phyloP scores from a whole-genome alignment of 2,888 invertebrate species.

The Leptinotarsa haldemani region DNA sequence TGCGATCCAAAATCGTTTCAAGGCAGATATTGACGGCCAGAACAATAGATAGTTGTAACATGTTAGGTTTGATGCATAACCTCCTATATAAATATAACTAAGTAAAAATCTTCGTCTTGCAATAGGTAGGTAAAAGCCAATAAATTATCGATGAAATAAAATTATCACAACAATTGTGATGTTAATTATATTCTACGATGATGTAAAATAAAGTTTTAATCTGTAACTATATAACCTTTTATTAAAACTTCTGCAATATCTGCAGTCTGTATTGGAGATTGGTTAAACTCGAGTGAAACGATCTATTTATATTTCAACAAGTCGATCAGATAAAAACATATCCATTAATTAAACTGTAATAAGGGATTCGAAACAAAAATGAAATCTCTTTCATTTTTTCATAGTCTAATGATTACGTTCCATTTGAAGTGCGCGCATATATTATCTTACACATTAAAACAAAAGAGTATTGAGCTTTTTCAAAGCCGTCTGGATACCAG shows the following conservation, averaged over 20 bases:
- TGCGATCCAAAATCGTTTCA: slow-evolving; percentile 39
- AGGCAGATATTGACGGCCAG: slow-evolving; percentile 40
- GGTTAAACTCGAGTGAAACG: slow-evolving; percentile 18
- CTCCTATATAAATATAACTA: too few species aligned
- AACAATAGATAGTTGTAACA: slow-evolving; percentile 50
- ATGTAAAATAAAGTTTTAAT: not conserved
- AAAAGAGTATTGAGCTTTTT: slow-evolving; percentile 50
- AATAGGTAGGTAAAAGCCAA: too few species aligned
- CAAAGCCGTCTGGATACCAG: slow-evolving; percentile 44
- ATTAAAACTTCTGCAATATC: slow-evolving; percentile 2
- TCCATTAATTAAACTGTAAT: slow-evolving; percentile 36
- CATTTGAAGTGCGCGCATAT: slow-evolving; percentile 48
- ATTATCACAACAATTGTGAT: not conserved
- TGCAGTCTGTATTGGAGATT: not conserved
- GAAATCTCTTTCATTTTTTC: slow-evolving; percentile 38
- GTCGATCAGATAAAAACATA: slow-evolving; percentile 33
- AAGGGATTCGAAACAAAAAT: slow-evolving; percentile 37
- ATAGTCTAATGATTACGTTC: slow-evolving; percentile 47
- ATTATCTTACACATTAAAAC: slow-evolving; percentile 53
- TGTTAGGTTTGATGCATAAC: too few species aligned
- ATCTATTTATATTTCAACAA: slow-evolving; percentile 14
- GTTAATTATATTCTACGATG: not conserved
- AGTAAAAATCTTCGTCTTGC: too few species aligned
- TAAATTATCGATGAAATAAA: too few species aligned
- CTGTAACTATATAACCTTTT: not conserved